Base-by-base conservation (phyloP, 2,888 invertebrate genomes). In the Drosophila longiperda region DNA sequence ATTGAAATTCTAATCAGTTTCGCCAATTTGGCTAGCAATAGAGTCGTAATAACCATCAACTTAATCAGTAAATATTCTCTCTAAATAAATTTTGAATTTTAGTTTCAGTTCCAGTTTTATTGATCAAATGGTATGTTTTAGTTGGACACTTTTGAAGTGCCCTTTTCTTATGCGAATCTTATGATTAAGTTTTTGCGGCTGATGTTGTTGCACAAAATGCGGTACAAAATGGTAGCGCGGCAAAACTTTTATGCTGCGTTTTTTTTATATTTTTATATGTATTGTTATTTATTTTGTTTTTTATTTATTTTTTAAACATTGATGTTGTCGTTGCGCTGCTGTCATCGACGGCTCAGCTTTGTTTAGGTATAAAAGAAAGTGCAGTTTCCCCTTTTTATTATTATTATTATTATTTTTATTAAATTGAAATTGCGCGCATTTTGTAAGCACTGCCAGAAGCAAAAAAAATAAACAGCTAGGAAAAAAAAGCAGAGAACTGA, bases 391-490 rank as follows among this genome's bases (percentile, higher is more conserved):
- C 54, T 7, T 20, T 53, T 45, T 58, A n/a, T 50, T 42, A 15
- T 23, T 34, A 36, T 45, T 40, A 45, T 59, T 66, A 29, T 70
- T 34, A 7, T 9, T 77, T 61, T 73, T 79, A 87, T 89, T 74
- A 82, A 85, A 90, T 85, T 87, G 80, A 85, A 85, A 85, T 87
- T 82, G 88, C 68, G 72, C 61, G 78, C 89, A 87, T 75, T 78
- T 73, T 88, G 29, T 42, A 70, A 80, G 67, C 67, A 57, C 64
- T 45, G 73, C 73, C 87, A 78, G 64, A 9, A 53, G 50, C 70
- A 52, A 8, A 70, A 67, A 67, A 50, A 40, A 42, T 15, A 36
- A 6, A 11, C 3, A 50, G 66, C 77, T 65, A 64, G 34, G 36
- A 49, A 62, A 65, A 64, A 65, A 62, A 78, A 61, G 64, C 74